phyloP scores from a whole-genome alignment of 1,140 invertebrate species.

The Caenorhabditis brenneri region DNA sequence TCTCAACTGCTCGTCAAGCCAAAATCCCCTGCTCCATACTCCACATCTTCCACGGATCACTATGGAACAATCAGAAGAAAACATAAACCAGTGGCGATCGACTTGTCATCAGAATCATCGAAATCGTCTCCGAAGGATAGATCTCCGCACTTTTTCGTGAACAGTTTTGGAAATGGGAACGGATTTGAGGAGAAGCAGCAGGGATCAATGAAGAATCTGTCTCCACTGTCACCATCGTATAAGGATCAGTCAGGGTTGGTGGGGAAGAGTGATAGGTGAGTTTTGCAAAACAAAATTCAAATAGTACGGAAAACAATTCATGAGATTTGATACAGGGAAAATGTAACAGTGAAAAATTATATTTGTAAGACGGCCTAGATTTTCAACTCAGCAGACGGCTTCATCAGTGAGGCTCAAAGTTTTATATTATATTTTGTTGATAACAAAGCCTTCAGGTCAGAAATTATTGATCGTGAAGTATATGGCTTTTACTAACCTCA shows the following conservation, averaged over 20 bases:
- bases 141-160: background rate
- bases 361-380: no score
- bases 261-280: background rate
- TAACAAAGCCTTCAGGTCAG: no score
- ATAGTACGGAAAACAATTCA: no score
- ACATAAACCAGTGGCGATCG: slow-evolving; percentile 16
- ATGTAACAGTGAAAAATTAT: no score
- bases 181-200: background rate
- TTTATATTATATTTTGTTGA: no score
- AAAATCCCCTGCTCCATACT: slow-evolving; percentile 38
- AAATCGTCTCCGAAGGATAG: background rate
- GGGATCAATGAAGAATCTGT: background rate
- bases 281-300: no score
- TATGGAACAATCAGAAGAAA: slow-evolving; percentile 44
- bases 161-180: background rate
- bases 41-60: slow-evolving; percentile 28
- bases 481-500: no score
- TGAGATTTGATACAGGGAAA: no score
- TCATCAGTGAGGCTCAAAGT: no score
- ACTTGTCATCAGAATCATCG: background rate
- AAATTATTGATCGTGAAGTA: no score
- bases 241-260: background rate
- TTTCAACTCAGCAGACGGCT: no score
- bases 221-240: background rate
- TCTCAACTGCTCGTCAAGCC: slow-evolving; percentile 40